Base-by-base conservation (phyloP, 2,888 invertebrate species). In the Seira musarum region DNA sequence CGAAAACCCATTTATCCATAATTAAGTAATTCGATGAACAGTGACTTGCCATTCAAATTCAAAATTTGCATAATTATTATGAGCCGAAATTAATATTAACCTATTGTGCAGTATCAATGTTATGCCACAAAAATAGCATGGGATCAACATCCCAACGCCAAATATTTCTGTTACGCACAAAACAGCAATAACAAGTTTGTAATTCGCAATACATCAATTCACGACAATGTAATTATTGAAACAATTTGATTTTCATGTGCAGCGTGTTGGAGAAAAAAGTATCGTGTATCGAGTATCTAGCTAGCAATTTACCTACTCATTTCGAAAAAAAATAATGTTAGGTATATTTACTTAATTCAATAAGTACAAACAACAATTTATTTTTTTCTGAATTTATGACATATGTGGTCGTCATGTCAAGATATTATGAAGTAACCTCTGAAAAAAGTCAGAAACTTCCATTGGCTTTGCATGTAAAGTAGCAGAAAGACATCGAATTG, bases 21-120 rank as follows among this genome's bases (percentile, higher is more conserved):
- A 57, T 57, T 57, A 57, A 57, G 57, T 57, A 57, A 57, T 57
- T 57, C 57, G n/a, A 15, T 57, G 57, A 57, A n/a, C 57, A 57
- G 13, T n/a, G 40, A 40, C 6, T 8, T 6, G 40, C 6, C 40
- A 40, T 6, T 8, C 40, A 40, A 40, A 40, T 40, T 40, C 13
- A 40, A n/a, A n/a, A n/a, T n/a, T n/a, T n/a, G n/a, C 40, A 40
- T 40, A 40, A 40, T 8, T 40, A 8, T 40, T 6, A 13, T 40
- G 13, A 40, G 13, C 40, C 40, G 6, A n/a, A n/a, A n/a, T n/a
- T n/a, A n/a, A n/a, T 40, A 6, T 40, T 13, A 40, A 40, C 6
- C 40, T 40, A 40, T 40, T n/a, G 40, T 40, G 13, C 13, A 13
- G 40, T 40, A n/a, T 40, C 13, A 40, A 40, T 13, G 13, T 40